Evolutionary conservation across 2,113 vertebrate species (phyloP).

Genomic region (Indri indri): DNA sequence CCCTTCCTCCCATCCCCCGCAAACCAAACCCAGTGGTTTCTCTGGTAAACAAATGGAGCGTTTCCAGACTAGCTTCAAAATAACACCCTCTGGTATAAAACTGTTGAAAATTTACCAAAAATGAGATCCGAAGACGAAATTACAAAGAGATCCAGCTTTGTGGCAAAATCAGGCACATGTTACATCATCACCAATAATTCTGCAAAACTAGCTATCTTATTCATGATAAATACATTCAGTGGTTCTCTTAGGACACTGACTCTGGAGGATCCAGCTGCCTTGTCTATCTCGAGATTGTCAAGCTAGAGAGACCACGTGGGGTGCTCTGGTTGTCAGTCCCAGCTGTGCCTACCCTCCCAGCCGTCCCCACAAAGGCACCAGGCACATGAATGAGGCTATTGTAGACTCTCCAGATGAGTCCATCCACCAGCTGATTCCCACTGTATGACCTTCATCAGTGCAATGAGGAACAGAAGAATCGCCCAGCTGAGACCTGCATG

Average conservation of each 20-base stretch:
- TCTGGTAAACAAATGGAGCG: background rate
- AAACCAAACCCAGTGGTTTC: background rate
- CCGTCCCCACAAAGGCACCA: too few relatives aligned
- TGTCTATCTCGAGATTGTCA: background rate
- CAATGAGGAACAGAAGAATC: background rate
- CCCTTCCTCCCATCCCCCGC: fast-evolving
- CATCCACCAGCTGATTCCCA: background rate
- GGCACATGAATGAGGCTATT: fast-evolving
- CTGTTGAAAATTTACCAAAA: background rate
- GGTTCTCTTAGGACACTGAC: background rate
- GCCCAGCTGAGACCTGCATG: background rate
- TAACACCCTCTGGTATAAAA: background rate
- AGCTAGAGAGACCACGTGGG: background rate
- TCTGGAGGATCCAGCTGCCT: background rate
- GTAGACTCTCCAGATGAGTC: background rate
- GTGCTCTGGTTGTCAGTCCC: background rate
- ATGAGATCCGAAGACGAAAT: background rate
- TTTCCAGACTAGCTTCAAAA: background rate
- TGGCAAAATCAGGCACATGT: background rate
- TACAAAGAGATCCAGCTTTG: background rate
- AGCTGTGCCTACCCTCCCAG: background rate
- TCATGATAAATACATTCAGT: background rate
- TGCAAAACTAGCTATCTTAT: background rate
- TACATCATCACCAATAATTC: background rate
- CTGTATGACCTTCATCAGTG: background rate